phyloP scores from a whole-genome alignment of 2,797 vertebrate species.

The Takifugu ocellatus region DNA sequence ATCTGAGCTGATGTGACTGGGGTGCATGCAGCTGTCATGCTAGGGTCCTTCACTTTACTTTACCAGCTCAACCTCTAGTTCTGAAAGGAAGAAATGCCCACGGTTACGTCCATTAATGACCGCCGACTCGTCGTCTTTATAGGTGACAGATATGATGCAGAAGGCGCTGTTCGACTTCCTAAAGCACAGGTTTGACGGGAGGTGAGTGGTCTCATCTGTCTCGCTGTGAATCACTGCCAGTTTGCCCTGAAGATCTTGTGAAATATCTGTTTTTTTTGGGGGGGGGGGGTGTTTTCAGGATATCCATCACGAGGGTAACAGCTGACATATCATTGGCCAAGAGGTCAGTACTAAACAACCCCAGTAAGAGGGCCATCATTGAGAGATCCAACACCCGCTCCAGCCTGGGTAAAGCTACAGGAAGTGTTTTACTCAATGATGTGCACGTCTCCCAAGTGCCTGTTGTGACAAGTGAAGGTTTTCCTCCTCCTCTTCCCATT shows the following conservation, averaged over 20 bases:
- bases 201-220: constrained; percentile 77
- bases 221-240: background rate
- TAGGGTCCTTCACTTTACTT: too few species aligned
- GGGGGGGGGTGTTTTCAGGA: constrained; percentile 73
- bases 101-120: constrained; percentile 25
- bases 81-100: constrained; percentile 14
- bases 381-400: constrained; percentile 97
- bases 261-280: background rate
- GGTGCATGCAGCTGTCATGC: too few species aligned
- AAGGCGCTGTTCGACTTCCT: constrained; percentile 99
- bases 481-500: background rate
- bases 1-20: background rate
- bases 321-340: constrained; percentile 99
- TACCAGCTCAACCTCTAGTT: background rate
- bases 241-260: background rate
- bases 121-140: constrained; percentile 32
- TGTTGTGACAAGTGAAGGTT: background rate
- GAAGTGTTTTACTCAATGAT: constrained; percentile 60
- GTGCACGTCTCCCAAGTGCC: constrained; percentile 44
- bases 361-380: constrained; percentile 97
- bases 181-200: constrained; percentile 99
- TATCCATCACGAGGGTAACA: constrained; percentile 98
- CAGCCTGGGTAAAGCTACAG: constrained; percentile 87
- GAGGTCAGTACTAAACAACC: constrained; percentile 98
- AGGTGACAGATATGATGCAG: constrained; percentile 99